Evolutionary conservation across 2,797 vertebrate genomes (phyloP).

Genomic region (Schizopygopsis malacanthus): DNA sequence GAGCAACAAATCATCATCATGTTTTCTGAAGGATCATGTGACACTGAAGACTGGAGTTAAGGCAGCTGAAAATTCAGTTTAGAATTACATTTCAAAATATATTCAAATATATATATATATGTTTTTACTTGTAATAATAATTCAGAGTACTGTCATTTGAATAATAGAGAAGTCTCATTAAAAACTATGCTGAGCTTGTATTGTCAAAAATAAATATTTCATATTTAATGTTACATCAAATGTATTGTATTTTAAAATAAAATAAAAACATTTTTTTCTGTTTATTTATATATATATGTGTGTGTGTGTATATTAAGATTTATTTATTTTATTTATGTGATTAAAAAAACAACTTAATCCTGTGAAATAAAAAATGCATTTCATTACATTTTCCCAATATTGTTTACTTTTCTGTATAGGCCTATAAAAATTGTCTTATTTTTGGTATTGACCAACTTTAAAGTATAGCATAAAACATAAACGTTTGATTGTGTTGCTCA

Average conservation of each 20-base stretch:
- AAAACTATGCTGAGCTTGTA: not conserved
- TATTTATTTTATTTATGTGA: not conserved
- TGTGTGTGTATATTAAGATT: not conserved
- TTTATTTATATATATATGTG: not conserved
- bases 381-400: not conserved
- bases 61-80: not conserved
- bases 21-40: not conserved
- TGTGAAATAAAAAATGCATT: not conserved
- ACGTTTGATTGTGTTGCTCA: not conserved
- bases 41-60: not conserved
- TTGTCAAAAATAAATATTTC: not conserved
- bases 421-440: not conserved
- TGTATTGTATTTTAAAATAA: not conserved
- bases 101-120: not conserved
- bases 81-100: not conserved
- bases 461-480: not conserved
- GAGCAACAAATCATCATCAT: not conserved
- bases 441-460: not conserved
- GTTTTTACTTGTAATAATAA: not conserved
- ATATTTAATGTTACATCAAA: not conserved
- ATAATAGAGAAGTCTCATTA: not conserved
- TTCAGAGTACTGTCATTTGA: not conserved
- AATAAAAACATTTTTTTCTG: not conserved
- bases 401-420: not conserved
- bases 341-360: not conserved